Percentiles rank a stretch among this genome's conserved stretches.
Conservation (phyloP, 2,888 invertebrate species). For the Hydroisotoma schaefferi region DNA sequence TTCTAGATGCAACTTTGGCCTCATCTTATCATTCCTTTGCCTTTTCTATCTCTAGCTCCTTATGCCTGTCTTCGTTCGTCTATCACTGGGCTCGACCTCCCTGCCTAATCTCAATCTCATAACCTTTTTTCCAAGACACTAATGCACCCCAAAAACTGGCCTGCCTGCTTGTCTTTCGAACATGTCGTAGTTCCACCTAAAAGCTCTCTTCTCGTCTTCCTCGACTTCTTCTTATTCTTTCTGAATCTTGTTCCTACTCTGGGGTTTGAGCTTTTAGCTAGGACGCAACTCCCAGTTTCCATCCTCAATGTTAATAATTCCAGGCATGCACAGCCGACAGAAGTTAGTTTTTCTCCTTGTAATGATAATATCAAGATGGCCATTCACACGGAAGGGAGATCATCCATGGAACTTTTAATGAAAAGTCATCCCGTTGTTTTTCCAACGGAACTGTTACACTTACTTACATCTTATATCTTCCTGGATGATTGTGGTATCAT, state of each 20-base stretch:
- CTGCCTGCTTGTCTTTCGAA: background rate
- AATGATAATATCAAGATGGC: slow-evolving; percentile 4
- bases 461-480: no score
- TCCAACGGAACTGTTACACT: no score
- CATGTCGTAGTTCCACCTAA: background rate
- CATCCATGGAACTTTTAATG: no score
- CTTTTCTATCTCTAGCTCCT: no score
- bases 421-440: no score
- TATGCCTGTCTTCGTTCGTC: slow-evolving; percentile 8
- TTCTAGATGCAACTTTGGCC: slow-evolving; percentile 24
- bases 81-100: slow-evolving; percentile 2
- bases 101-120: slow-evolving; percentile 2
- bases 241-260: background rate
- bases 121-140: slow-evolving; percentile 9
- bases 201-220: background rate
- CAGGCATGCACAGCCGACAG: background rate
- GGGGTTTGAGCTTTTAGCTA: background rate
- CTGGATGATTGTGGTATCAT: no score
- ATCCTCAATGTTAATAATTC: slow-evolving; percentile 3
- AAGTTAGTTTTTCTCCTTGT: background rate
- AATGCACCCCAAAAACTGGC: background rate
- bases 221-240: background rate
- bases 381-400: background rate
- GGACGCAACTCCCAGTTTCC: background rate
- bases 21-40: slow-evolving; percentile 29